These are phyloP conservation scores for Meteorus cinctellus DNA, from an alignment of 2,888 invertebrate genomes.

Conservation along the genomic window DNA sequence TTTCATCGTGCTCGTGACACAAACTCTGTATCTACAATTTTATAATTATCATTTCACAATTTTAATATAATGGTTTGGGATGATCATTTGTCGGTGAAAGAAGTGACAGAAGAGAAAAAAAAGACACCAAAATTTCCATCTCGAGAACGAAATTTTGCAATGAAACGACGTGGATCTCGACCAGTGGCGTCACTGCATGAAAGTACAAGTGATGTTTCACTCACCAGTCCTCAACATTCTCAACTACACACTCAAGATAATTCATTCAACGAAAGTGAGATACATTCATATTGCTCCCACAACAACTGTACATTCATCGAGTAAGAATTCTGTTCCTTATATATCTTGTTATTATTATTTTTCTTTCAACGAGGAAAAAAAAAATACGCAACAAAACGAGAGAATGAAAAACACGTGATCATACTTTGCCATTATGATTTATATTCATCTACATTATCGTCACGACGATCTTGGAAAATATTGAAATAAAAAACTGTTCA, in stretches of 20 bases:
- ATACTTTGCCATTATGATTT: background rate
- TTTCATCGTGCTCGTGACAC: background rate
- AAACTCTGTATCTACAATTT: constrained; percentile 26
- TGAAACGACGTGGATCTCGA: constrained; percentile 75
- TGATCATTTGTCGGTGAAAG: constrained; percentile 66
- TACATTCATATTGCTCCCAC: constrained; percentile 38
- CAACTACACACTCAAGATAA: constrained; percentile 37
- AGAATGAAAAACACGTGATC: background rate
- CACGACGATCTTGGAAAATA: background rate
- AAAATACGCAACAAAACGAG: background rate
- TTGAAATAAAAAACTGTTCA: background rate
- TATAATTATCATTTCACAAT: background rate
- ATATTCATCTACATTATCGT: background rate
- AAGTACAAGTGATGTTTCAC: constrained; percentile 50
- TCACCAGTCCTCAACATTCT: constrained; percentile 40
- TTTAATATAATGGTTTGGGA: constrained; percentile 64
- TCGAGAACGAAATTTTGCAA: constrained; percentile 81
- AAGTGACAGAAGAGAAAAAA: constrained; percentile 71
- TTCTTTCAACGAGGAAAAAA: background rate
- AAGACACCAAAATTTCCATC: constrained; percentile 81
- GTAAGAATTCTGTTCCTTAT: constrained; percentile 45
- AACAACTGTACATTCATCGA: constrained; percentile 44
- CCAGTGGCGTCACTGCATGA: constrained; percentile 54
- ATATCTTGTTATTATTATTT: constrained; percentile 1
- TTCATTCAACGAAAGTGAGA: constrained; percentile 42